These are phyloP conservation scores for Uria lomvia DNA, from an alignment of 2,113 vertebrate species.

Conservation along the genomic window DNA sequence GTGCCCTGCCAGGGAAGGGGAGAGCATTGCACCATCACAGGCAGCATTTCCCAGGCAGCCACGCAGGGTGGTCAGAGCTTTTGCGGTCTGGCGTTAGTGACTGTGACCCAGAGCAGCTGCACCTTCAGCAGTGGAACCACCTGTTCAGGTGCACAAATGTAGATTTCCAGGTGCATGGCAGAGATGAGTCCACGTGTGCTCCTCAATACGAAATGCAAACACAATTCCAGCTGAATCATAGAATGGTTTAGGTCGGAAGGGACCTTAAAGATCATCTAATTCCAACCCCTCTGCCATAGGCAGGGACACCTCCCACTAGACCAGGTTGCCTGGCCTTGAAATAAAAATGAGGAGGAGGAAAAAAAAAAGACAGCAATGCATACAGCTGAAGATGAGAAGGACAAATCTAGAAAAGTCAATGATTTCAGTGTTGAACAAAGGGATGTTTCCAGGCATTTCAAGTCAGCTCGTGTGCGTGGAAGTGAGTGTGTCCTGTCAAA, in stretches of 20 bases:
- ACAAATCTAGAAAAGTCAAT: not conserved
- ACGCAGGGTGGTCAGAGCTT: not conserved
- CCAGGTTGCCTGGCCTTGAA: not conserved
- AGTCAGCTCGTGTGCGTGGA: not conserved
- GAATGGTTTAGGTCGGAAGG: not conserved
- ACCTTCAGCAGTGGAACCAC: not conserved
- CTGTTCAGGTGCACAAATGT: not conserved
- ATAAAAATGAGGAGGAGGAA: not conserved
- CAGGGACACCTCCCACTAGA: not conserved
- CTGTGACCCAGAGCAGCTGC: not conserved
- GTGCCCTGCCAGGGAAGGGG: not conserved
- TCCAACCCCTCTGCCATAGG: not conserved
- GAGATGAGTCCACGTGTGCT: not conserved
- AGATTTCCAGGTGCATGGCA: not conserved
- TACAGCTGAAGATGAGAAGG: not conserved
- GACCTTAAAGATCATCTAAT: not conserved
- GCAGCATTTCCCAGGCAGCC: not conserved
- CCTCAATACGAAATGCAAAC: not conserved
- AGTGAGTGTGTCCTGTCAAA: not conserved
- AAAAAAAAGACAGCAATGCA: not conserved
- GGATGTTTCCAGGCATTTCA: not conserved
- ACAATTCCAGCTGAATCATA: not conserved
- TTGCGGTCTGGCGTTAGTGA: not conserved
- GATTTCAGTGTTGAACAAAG: not conserved
- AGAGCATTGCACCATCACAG: not conserved